Evolutionary conservation across 2,888 invertebrate species (phyloP).

Genomic region (Himalopsyche anomala): DNA sequence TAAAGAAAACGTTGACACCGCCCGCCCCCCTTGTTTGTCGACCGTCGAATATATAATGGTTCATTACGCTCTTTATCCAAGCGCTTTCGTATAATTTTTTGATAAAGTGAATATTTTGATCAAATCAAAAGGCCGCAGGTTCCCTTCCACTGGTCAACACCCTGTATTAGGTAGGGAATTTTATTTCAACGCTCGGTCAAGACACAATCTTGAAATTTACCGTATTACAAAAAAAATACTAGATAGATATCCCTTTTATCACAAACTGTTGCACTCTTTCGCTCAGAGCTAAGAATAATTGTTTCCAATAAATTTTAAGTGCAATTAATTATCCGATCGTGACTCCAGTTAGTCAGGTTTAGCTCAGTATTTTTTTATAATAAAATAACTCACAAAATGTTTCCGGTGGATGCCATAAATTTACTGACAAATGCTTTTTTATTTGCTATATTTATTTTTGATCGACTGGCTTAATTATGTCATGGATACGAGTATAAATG

Average conservation of each 20-base stretch:
- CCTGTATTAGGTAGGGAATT: neutral
- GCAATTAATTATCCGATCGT: conserved; percentile 5
- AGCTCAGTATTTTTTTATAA: neutral
- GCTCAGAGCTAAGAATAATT: neutral
- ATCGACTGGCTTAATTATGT: conserved; percentile 18
- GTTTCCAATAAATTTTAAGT: neutral
- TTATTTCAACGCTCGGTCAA: conserved; percentile 4
- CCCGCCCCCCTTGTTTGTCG: too few species aligned
- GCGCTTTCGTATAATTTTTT: too few species aligned
- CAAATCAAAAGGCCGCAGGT: too few species aligned
- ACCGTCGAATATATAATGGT: too few species aligned
- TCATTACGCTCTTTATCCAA: too few species aligned
- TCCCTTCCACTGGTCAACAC: too few species aligned
- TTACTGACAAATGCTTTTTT: conserved; percentile 12
- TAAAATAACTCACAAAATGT: conserved; percentile 8
- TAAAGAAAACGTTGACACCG: too few species aligned
- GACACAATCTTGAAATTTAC: neutral
- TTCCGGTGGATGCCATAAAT: conserved; percentile 30
- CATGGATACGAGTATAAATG: neutral
- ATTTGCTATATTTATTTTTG: conserved; percentile 3
- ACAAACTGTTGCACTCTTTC: neutral
- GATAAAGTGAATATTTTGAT: too few species aligned
- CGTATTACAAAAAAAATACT: neutral
- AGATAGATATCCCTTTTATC: neutral
- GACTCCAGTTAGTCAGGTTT: neutral